Evolutionary conservation across 2,113 vertebrate genomes (phyloP).

Genomic region (Chaetorhynchus papuensis): DNA sequence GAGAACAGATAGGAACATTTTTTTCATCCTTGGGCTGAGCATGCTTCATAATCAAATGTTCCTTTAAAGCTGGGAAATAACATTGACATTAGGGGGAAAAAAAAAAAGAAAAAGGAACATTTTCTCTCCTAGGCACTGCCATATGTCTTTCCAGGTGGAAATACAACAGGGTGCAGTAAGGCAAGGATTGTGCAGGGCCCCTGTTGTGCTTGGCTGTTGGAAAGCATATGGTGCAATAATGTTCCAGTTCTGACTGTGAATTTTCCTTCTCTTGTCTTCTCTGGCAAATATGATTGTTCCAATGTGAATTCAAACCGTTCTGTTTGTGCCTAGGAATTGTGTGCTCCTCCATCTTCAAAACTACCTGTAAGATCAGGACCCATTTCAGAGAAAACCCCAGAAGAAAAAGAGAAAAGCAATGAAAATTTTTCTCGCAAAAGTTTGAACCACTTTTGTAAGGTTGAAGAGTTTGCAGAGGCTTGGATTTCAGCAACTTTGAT

Average conservation of each 20-base stretch:
- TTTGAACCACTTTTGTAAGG: neutral
- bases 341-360: neutral
- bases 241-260: conserved; percentile 15
- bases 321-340: neutral
- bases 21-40: neutral
- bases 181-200: neutral
- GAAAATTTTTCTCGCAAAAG: neutral
- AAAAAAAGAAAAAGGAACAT: neutral
- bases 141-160: conserved; percentile 58
- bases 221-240: conserved; percentile 7
- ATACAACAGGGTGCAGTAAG: conserved; percentile 27
- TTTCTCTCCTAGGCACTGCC: neutral
- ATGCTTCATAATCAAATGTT: neutral
- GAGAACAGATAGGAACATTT: neutral
- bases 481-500: neutral
- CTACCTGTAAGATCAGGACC: neutral
- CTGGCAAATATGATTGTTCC: neutral
- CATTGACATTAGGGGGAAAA: neutral
- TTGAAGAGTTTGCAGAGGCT: neutral
- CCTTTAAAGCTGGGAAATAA: neutral
- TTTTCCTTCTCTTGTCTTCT: conserved; percentile 1
- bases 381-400: neutral
- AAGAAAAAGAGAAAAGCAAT: neutral
- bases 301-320: neutral
- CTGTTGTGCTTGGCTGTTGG: conserved; percentile 3